Evolutionary conservation across 2,888 invertebrate species (phyloP), one percentile per base, ranked within the genome.

Genomic region (Zeuzera pyrina): DNA sequence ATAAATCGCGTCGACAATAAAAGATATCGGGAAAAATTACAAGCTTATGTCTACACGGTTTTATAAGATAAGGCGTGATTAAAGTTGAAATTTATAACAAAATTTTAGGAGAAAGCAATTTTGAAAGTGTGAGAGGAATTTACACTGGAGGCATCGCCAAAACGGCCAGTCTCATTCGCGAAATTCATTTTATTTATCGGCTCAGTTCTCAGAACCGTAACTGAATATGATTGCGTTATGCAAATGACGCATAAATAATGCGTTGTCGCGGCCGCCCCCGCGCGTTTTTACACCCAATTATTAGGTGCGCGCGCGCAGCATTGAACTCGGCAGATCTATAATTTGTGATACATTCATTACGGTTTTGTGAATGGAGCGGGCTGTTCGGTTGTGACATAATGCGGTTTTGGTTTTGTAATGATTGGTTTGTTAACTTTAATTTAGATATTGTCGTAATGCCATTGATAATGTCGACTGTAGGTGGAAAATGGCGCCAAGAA

Each of bases 331-430:
- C 30, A 29, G 29, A 36, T 39, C 42, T 50, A 49, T 51, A 52
- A 57, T 55, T 54, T 52, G 43, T 43, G 44, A 38, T 44, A 41
- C 45, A 46, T 49, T 49, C 45, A 47, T 43, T 38, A 41, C 35
- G 33, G 36, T 34, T 42, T 41, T 40, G 42, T 51, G 51, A 52
- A 50, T 51, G 48, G 48, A 33, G 31, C n/a, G n/a, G n/a, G n/a
- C n/a, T n/a, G n/a, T n/a, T 19, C 19, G 36, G 26, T 31, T 35
- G 37, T 47, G 48, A 48, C 45, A 44, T 47, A 49, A 53, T 47
- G 34, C 35, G 16, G 31, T 45, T 15, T 29, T n/a, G 12, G 29
- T 19, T 19, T 19, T 8, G 19, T 19, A 19, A 25, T 7, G 25
- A n/a, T n/a, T n/a, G n/a, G n/a, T 25, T 25, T 25, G 25, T 25